Base-by-base conservation (phyloP, 2,888 invertebrate genomes). In the Drosophila yooni region DNA sequence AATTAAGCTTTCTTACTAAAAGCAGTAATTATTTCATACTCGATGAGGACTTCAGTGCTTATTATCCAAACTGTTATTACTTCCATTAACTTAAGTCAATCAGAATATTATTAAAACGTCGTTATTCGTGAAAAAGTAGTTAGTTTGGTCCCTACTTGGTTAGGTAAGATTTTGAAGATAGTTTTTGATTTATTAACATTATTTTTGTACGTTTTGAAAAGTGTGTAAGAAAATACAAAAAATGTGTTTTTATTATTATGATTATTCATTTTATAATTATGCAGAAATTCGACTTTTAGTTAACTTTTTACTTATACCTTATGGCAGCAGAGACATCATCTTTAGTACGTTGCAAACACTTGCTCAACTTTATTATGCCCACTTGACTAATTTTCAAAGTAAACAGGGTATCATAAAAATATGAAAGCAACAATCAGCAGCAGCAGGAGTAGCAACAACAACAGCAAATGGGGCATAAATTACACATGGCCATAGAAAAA, bases 401-500 rank as follows among this genome's bases (percentile, higher is more conserved):
- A 10, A 18, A 31, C 3, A 43, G 57, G 57, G 57, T 57, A 57
- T 57, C 15, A 31, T 43, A 63, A 84, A 83, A 82, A 79, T 85
- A 81, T 71, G 78, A 72, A 79, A 70, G 72, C 76, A 67, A 82
- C 80, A 84, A 84, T 69, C 76, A 81, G 53, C 60, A 65, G 21
- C 21, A 56, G 53, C 13, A 10, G 50, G 61, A 51, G 46, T n/a
- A 77, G 68, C 73, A 83, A 61, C 57, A 85, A 76, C 74, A 73
- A 70, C 74, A 80, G 68, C 78, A 82, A 90, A 89, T 88, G 86
- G 88, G 72, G 85, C 89, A 86, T 86, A 86, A 90, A 86, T 88
- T 86, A 86, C 89, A 88, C 89, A 90, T 86, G 89, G 89, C 85
- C 89, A 86, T 86, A 86, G 85, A 86, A 90, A 86, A 88, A 86